A percentile compares a stretch with the other conserved stretches of the same genome.
Evolutionary conservation across 2,113 vertebrate genomes (phyloP).

Genomic region (Pollimyrus isidori): DNA sequence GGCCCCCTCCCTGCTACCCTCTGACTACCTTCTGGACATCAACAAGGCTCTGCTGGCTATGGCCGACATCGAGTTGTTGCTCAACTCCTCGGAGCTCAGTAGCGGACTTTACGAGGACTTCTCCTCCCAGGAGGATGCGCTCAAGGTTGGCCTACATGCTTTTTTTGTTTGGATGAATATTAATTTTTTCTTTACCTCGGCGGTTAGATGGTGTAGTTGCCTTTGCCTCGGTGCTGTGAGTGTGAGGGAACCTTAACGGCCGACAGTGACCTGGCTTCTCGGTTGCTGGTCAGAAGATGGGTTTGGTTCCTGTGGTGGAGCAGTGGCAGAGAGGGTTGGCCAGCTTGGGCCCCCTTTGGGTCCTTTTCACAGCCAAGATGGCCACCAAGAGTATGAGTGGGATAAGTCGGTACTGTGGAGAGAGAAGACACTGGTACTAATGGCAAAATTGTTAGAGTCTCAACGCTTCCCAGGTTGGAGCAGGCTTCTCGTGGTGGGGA

Average conservation of each 20-base stretch:
- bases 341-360: background rate
- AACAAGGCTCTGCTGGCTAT: conserved; percentile 80
- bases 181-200: background rate
- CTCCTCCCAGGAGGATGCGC: conserved; percentile 78
- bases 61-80: conserved; percentile 78
- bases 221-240: background rate
- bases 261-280: background rate
- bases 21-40: conserved; percentile 81
- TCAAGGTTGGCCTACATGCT: conserved; percentile 62
- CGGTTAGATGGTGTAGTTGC: background rate
- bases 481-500: background rate
- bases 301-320: background rate
- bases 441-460: background rate
- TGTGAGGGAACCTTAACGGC: background rate
- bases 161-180: background rate
- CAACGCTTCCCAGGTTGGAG: background rate
- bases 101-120: conserved; percentile 78
- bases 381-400: background rate
- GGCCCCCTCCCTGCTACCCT: conserved; percentile 48
- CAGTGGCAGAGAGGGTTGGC: background rate
- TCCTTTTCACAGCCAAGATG: background rate
- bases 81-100: conserved; percentile 79
- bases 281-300: background rate
- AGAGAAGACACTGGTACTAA: background rate
- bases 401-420: background rate